phyloP scores from a whole-genome alignment of 2,797 vertebrate genomes.

The Hypotaenidia philippensis region DNA sequence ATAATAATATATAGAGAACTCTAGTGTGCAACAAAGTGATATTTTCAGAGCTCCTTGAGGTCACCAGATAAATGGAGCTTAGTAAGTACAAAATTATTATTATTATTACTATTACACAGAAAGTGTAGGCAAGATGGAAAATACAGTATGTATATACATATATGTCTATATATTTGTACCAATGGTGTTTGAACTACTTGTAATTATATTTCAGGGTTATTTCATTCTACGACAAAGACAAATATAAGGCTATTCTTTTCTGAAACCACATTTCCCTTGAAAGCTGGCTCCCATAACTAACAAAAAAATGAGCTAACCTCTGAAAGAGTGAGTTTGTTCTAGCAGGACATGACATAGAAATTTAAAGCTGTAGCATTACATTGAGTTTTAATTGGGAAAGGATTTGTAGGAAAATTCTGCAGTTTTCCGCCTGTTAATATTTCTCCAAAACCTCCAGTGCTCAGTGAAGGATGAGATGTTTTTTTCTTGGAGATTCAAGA shows the following conservation, averaged over 20 bases:
- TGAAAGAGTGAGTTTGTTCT: neutral
- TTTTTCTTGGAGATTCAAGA: neutral
- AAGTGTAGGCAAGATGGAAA: neutral
- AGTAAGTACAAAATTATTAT: neutral
- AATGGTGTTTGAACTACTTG: neutral
- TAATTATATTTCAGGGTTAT: neutral
- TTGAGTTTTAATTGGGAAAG: neutral
- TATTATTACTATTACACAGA: neutral
- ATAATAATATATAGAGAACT: neutral
- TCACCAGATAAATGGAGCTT: neutral
- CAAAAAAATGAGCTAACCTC: neutral
- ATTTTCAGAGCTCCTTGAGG: neutral
- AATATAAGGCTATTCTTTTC: neutral
- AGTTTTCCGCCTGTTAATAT: neutral
- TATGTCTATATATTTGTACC: neutral
- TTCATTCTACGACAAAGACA: neutral
- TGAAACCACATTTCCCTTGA: neutral
- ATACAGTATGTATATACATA: neutral
- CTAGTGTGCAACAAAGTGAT: neutral
- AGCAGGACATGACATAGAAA: neutral
- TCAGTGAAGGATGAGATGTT: neutral
- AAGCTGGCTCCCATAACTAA: neutral
- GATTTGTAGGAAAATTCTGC: neutral
- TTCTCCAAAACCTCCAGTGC: neutral
- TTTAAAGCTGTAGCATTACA: neutral